A percentile compares a stretch with the other conserved stretches of the same genome.
Conservation (phyloP, 2,113 vertebrate species). For the Axis porcinus region DNA sequence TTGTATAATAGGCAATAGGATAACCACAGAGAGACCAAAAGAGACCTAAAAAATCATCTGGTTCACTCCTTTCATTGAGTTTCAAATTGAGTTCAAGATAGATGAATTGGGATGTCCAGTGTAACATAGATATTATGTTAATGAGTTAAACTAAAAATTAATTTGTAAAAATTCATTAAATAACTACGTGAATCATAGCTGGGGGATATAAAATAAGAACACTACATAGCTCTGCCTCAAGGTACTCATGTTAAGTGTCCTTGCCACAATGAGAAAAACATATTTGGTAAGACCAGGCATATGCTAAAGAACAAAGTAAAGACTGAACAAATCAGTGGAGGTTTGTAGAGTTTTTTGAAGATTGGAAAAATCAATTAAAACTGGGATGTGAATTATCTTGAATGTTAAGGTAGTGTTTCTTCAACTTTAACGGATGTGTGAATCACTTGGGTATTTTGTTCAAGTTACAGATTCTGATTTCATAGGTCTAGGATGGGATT, state of each 20-base stretch:
- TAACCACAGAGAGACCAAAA: background rate
- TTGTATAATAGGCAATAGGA: background rate
- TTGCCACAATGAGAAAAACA: background rate
- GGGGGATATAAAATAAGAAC: background rate
- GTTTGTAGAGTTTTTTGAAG: background rate
- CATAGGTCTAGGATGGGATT: background rate
- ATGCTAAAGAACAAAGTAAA: background rate
- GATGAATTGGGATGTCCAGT: background rate
- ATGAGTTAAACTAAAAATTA: background rate
- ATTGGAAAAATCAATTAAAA: background rate
- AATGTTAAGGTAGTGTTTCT: background rate
- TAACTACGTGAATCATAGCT: background rate
- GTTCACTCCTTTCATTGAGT: background rate
- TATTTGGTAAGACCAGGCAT: background rate
- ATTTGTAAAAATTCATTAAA: conserved; percentile 6
- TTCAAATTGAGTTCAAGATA: background rate
- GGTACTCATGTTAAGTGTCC: background rate
- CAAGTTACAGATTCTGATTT: background rate
- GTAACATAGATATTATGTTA: background rate
- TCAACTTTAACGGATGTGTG: background rate
- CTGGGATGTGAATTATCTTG: background rate
- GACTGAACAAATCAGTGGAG: background rate
- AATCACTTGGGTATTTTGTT: background rate
- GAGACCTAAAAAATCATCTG: background rate
- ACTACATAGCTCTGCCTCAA: background rate